These are phyloP conservation scores for Chaetogeoica ovagalla DNA, from an alignment of 2,888 invertebrate species.

Conservation along the genomic window DNA sequence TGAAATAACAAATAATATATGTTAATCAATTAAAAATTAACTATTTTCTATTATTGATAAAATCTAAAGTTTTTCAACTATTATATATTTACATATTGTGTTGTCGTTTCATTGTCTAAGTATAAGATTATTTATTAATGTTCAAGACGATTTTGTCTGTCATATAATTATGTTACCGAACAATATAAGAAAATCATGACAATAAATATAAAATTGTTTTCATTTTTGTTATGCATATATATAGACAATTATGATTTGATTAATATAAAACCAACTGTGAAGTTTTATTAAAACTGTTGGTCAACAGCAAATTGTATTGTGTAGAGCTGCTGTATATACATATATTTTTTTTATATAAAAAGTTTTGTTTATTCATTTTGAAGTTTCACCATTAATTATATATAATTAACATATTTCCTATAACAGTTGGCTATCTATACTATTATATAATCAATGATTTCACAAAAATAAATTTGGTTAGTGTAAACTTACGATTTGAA, in stretches of 20 bases:
- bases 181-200: slow-evolving; percentile 29
- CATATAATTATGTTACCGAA: slow-evolving; percentile 18
- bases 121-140: not conserved
- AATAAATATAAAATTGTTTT: slow-evolving; percentile 30
- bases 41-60: not conserved
- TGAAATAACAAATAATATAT: not conserved
- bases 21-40: not conserved
- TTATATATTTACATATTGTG: not conserved
- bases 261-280: not conserved
- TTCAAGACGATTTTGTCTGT: slow-evolving; percentile 15
- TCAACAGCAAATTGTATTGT: not conserved
- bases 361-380: too few relatives aligned
- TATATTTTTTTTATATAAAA: too few relatives aligned
- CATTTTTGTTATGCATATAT: not conserved
- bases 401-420: too few relatives aligned
- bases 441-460: too few relatives aligned
- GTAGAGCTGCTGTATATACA: too few relatives aligned
- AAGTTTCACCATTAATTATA: too few relatives aligned
- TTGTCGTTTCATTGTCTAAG: not conserved
- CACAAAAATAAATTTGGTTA: too few relatives aligned
- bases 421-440: too few relatives aligned
- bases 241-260: too few relatives aligned
- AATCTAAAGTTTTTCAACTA: slow-evolving; percentile 4
- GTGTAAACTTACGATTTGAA: too few relatives aligned
- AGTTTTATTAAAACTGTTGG: not conserved